phyloP scores from a whole-genome alignment of 2,797 vertebrate genomes.

The Geotria australis region DNA sequence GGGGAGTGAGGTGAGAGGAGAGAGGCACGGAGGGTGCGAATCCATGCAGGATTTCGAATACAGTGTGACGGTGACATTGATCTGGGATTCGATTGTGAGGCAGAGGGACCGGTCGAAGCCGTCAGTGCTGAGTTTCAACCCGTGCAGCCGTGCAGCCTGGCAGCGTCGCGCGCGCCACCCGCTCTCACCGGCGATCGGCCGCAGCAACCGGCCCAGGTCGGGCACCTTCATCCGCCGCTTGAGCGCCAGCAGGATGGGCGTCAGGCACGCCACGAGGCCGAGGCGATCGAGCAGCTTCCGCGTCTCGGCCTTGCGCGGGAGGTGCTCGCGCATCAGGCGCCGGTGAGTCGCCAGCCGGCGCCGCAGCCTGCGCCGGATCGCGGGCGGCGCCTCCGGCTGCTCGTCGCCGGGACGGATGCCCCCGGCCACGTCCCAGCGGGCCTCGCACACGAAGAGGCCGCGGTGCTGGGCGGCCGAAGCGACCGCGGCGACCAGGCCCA shows the following conservation, averaged over 20 bases:
- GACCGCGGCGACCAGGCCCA: constrained; percentile 15
- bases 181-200: constrained; percentile 14
- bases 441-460: constrained; percentile 19
- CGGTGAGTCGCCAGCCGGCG: constrained; percentile 16
- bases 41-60: no score
- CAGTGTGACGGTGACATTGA: no score
- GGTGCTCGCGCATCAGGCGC: constrained; percentile 12
- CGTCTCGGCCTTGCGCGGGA: constrained; percentile 13
- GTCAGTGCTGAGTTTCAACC: no score
- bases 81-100: no score
- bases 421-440: constrained; percentile 9
- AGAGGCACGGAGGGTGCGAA: no score
- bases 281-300: constrained; percentile 12
- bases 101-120: no score
- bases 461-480: constrained; percentile 11
- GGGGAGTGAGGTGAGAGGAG: no score
- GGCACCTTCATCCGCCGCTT: constrained; percentile 21
- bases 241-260: constrained; percentile 14
- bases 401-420: constrained; percentile 12
- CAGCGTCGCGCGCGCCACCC: no score
- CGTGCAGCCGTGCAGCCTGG: no score
- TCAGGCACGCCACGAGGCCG: constrained; percentile 16
- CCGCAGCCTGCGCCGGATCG: constrained; percentile 14
- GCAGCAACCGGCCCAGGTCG: constrained; percentile 13
- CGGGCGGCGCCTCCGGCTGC: constrained; percentile 7